These are phyloP conservation scores for Octomys mimax DNA, from an alignment of 2,797 vertebrate species.

Conservation along the genomic window DNA sequence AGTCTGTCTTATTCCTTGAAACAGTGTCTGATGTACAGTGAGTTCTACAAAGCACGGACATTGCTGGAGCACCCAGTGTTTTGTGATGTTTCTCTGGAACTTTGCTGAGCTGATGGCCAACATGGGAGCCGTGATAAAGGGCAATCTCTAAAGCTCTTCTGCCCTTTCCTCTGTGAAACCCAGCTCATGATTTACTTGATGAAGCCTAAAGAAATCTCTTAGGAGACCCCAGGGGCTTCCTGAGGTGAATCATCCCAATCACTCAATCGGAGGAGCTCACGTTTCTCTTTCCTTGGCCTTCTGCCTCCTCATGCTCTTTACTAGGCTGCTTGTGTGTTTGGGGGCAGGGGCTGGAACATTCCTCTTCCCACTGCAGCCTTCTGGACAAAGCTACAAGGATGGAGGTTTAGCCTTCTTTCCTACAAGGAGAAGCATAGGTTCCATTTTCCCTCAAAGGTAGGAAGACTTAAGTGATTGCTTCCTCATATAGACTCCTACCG, in stretches of 20 bases:
- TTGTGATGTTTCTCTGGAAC: background rate
- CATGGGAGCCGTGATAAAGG: background rate
- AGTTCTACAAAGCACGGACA: background rate
- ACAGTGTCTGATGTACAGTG: background rate
- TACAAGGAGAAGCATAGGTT: background rate
- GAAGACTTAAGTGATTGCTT: background rate
- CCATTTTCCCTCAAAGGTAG: background rate
- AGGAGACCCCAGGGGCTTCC: background rate
- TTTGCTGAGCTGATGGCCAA: background rate
- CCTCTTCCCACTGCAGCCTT: background rate
- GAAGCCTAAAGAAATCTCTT: conserved; percentile 8
- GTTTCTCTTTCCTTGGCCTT: background rate
- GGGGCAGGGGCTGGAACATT: background rate
- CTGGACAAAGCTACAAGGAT: background rate
- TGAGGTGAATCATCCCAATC: background rate
- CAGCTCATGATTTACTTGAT: background rate
- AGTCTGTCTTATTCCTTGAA: background rate
- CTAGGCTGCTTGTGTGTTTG: too few relatives aligned
- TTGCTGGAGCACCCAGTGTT: background rate
- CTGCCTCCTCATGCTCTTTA: background rate
- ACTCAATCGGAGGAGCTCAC: background rate
- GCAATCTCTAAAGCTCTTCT: conserved; percentile 3
- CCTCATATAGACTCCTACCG: background rate
- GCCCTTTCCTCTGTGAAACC: conserved; percentile 31
- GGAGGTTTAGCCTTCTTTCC: background rate